phyloP scores from a whole-genome alignment of 2,797 vertebrate genomes.

The Lophotriccus pileatus region DNA sequence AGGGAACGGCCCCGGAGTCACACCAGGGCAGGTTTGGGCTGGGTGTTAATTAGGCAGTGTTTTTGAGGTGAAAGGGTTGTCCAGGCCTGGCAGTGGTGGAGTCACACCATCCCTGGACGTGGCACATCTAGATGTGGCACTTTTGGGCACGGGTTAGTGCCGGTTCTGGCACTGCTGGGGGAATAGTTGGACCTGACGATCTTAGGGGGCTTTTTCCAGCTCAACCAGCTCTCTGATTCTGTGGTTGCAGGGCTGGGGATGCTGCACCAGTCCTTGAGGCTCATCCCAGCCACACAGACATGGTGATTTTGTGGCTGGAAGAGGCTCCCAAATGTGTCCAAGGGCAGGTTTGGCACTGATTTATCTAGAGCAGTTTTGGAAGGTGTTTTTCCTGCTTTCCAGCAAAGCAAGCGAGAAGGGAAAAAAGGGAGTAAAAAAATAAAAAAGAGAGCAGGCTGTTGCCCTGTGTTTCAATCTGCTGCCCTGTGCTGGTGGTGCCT shows the following conservation, averaged over 20 bases:
- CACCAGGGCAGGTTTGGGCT: background rate
- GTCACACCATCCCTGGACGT: background rate
- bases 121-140: background rate
- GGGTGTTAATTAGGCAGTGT: background rate
- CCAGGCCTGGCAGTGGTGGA: background rate
- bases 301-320: fast-evolving
- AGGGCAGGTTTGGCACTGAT: background rate
- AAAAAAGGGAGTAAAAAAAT: background rate
- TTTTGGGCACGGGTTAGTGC: background rate
- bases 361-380: background rate
- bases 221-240: background rate
- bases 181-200: background rate
- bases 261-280: background rate
- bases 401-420: background rate
- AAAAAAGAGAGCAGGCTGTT: background rate
- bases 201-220: background rate
- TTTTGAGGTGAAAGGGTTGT: background rate
- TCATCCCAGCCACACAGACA: background rate
- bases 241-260: background rate
- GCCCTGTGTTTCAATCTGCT: background rate
- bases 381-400: background rate
- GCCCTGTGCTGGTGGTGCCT: background rate
- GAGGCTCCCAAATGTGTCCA: background rate
- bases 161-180: background rate
- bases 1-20: background rate